Evolutionary conservation across 2,888 invertebrate genomes (phyloP).

Genomic region (Sesamia inferens): DNA sequence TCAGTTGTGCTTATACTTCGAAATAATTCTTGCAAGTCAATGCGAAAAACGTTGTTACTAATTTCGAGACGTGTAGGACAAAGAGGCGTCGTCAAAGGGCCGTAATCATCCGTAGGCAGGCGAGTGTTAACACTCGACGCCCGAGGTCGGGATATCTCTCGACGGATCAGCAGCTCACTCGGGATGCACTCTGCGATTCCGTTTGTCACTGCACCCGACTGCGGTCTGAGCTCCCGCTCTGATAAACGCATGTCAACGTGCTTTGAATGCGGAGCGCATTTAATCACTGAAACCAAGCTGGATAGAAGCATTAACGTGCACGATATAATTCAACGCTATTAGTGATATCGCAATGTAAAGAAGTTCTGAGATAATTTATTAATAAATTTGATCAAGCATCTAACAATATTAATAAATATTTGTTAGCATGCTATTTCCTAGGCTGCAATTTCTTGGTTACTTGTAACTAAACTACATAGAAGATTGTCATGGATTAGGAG

Average conservation of each 20-base stretch:
- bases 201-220: conserved; percentile 87
- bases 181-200: conserved; percentile 89
- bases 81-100: conserved; percentile 85
- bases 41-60: conserved; percentile 77
- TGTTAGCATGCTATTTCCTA: not conserved
- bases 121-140: conserved; percentile 87
- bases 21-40: conserved; percentile 60
- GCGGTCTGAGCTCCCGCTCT: conserved; percentile 85
- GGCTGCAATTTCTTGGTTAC: not conserved
- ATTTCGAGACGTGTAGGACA: conserved; percentile 77
- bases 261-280: conserved; percentile 82
- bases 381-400: not conserved
- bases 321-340: conserved; percentile 35
- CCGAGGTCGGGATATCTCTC: conserved; percentile 87
- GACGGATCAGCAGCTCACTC: conserved; percentile 88
- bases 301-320: conserved; percentile 67
- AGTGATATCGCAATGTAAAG: conserved; percentile 31
- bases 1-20: not conserved
- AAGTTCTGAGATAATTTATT: conserved; percentile 17
- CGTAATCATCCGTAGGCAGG: conserved; percentile 87
- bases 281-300: conserved; percentile 76
- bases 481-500: not conserved
- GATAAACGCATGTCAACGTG: conserved; percentile 88
- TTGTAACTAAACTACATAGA: not conserved
- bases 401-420: not conserved